Conservation (phyloP, 2,888 invertebrate species). For the Cyaniris semiargus region DNA sequence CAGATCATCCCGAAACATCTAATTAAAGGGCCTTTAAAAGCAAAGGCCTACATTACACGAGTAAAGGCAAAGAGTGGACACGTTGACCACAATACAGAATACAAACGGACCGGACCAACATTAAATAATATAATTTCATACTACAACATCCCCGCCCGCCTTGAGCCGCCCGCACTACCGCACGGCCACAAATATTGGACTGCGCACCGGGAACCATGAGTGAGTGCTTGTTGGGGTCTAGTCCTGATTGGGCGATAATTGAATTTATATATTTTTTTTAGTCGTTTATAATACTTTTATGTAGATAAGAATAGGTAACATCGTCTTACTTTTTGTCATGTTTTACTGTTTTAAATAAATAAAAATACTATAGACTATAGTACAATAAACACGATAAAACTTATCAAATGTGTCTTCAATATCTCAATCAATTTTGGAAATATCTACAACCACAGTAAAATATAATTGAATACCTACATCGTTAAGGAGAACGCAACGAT, state of each 20-base stretch:
- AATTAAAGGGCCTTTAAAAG: not conserved
- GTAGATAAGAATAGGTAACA: not conserved
- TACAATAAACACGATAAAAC: no score
- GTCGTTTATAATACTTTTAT: not conserved
- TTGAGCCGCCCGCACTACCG: slow-evolving; percentile 34
- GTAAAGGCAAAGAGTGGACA: not conserved
- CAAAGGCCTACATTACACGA: not conserved
- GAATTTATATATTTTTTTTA: not conserved
- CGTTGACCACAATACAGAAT: not conserved
- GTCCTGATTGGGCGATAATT: not conserved
- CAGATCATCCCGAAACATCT: not conserved
- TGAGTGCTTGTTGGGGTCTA: not conserved
- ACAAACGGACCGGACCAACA: slow-evolving; percentile 30
- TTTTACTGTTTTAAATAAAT: no score
- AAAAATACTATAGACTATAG: no score
- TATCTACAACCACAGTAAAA: not conserved
- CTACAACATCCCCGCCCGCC: not conserved
- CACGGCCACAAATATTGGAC: slow-evolving; percentile 55
- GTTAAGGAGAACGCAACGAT: slow-evolving; percentile 18
- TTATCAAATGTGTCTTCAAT: no score
- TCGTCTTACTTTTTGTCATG: no score
- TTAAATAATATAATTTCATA: slow-evolving; percentile 22
- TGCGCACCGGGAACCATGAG: slow-evolving; percentile 36
- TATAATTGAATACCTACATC: not conserved
- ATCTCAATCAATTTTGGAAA: not conserved